These are phyloP conservation scores for Copsychus sechellarum DNA, from an alignment of 2,113 vertebrate genomes.

Conservation along the genomic window DNA sequence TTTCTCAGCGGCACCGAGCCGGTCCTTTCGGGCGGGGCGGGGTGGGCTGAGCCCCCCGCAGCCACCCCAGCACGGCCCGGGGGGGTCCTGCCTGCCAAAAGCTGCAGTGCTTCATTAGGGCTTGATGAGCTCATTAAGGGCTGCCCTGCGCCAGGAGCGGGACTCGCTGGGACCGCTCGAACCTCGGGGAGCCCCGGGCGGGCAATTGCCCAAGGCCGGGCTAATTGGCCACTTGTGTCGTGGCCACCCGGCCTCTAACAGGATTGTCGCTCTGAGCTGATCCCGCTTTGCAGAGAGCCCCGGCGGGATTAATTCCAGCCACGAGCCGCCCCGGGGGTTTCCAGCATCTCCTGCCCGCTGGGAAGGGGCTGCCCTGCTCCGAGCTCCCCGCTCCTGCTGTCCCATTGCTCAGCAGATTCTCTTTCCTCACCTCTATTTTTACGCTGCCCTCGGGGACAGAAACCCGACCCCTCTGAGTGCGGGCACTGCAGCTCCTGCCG, in stretches of 20 bases:
- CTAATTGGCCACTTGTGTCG: background rate
- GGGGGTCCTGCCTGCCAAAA: background rate
- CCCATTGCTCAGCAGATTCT: conserved; percentile 15
- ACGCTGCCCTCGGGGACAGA: background rate
- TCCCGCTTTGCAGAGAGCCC: background rate
- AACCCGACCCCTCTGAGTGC: background rate
- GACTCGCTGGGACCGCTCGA: background rate
- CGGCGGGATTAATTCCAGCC: background rate
- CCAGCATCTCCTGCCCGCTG: background rate
- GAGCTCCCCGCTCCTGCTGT: rapidly evolving
- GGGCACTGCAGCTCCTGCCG: background rate
- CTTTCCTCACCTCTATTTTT: conserved; percentile 60
- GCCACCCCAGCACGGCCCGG: background rate
- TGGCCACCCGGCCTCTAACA: background rate
- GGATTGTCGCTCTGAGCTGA: background rate
- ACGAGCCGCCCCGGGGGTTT: background rate
- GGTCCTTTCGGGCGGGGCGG: background rate
- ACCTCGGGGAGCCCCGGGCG: rapidly evolving
- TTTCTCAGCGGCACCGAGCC: background rate
- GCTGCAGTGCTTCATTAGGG: background rate
- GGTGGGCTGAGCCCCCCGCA: background rate
- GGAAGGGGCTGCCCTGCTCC: background rate
- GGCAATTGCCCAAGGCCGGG: rapidly evolving
- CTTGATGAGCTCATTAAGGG: background rate
- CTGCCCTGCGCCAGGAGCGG: background rate